Evolutionary conservation across 2,113 vertebrate species (phyloP), one percentile per base, ranked within the genome.

Genomic region (Motacilla tschutschensis): DNA sequence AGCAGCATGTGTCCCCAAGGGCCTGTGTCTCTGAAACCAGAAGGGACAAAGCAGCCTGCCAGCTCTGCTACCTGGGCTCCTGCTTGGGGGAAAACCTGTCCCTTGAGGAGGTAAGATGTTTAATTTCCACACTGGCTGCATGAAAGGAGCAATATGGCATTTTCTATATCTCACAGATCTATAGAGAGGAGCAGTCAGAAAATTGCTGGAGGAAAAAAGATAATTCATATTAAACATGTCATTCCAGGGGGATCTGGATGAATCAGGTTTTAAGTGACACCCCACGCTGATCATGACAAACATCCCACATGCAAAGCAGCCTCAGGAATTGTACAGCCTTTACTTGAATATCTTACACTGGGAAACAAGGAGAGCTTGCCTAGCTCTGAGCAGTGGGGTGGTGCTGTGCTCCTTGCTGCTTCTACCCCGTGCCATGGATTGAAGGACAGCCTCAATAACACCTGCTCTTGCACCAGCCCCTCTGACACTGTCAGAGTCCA

Each of bases 181-280:
- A 87, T 83, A 81, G 95, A 89, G 64, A 62, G 66, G 38, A 88
- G 40, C 69, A 94, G 57, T 47, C 66, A 93, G 89, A 88, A 92
- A 91, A 95, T 51, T 85, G 79, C 83, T 79, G 82, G 47, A 85
- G 85, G 63, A 88, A 81, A 90, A 60, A 69, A 87, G 87, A 93
- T 87, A 90, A 92, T 90, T 89, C 50, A 46, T 79, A 75, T 81
- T 74, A 90, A 91, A 92, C 25, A 78, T 81, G 54, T 72, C 71
- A 55, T 92, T 96, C 87, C 69, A 79, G 75, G 76, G 46, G 74
- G 70, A 93, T 90, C 73, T 18, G 10, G 76, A 90, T 79, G 87
- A 92, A 93, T 59, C 69, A 94, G 90, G 17, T 41, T 89, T 93
- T 86, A 91, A 93, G 81, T 72, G 93, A 93, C 86, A 69, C 89